Evolutionary conservation across 37 sponge, comb jelly and placozoan genomes (phyloP), one percentile per base, ranked within the genome.

Genomic region (Haliclona indistincta): DNA sequence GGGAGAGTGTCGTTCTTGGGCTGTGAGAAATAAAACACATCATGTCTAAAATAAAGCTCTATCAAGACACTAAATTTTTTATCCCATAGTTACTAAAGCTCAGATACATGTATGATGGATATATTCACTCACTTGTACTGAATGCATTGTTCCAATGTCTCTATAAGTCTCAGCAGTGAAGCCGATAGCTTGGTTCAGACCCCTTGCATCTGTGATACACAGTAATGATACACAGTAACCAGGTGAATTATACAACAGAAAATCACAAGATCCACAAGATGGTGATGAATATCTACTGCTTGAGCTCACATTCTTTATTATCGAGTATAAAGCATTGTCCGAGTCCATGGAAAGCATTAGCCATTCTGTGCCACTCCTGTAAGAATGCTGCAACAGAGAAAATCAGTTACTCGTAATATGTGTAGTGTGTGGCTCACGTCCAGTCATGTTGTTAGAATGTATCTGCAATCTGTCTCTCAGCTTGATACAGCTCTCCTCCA

Each of bases 1-100:
- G 94, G 92, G 5, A 94, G 40, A 75, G 91, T 81, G 78, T 97
- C 97, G 38, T 84, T 68, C 38, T 80, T 85, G 32, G 97, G 97
- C 91, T 96, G 79, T 17, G 38, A 6, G 38, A 17, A 19, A 1
- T 13, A 35, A 65, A 20, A 39, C n/a, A 6, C 8, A 47, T 8
- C 49, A 47, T 47, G 8, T 17, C 13, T 47, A 8, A 47, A 8
- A n/a, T n/a, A n/a, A n/a, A n/a, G n/a, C n/a, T n/a, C n/a, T n/a
- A n/a, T n/a, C n/a, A n/a, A n/a, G n/a, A n/a, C n/a, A n/a, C n/a
- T n/a, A n/a, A n/a, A n/a, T n/a, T n/a, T n/a, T n/a, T n/a, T n/a
- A n/a, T n/a, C n/a, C n/a, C n/a, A n/a, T n/a, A n/a, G n/a, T n/a
- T n/a, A n/a, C n/a, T n/a, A n/a, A n/a, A n/a, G n/a, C n/a, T n/a